phyloP scores from a whole-genome alignment of 2,113 vertebrate species.

The Lepus americanus region DNA sequence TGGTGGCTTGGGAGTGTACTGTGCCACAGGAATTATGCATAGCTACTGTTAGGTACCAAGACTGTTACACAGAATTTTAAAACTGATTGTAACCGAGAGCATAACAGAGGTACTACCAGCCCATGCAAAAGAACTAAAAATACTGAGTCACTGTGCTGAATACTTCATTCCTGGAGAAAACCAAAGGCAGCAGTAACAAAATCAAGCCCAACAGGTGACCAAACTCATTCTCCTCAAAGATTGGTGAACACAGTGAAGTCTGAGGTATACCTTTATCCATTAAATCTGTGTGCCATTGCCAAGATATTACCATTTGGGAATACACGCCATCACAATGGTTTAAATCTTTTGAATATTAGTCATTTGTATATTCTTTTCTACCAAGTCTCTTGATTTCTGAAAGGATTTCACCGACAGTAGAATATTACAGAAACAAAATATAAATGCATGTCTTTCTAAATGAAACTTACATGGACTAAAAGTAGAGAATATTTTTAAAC shows the following conservation, averaged over 20 bases:
- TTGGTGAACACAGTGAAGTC: constrained; percentile 78
- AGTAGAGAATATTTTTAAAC: constrained; percentile 91
- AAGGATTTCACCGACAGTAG: constrained; percentile 90
- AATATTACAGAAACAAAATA: constrained; percentile 92
- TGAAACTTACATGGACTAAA: constrained; percentile 92
- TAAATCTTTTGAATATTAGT: constrained; percentile 81
- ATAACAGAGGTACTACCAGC: constrained; percentile 81
- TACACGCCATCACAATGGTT: constrained; percentile 87
- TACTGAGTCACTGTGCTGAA: constrained; percentile 84
- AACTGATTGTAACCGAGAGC: constrained; percentile 79
- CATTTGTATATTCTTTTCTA: constrained; percentile 87
- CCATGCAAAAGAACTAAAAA: constrained; percentile 76
- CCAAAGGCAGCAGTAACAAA: constrained; percentile 81
- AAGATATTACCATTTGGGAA: constrained; percentile 76
- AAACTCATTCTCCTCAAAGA: constrained; percentile 74
- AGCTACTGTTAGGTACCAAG: constrained; percentile 69
- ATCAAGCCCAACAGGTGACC: constrained; percentile 72
- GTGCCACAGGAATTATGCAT: constrained; percentile 79
- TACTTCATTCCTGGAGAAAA: constrained; percentile 79
- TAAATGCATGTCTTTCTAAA: constrained; percentile 90
- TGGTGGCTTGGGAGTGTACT: constrained; percentile 79
- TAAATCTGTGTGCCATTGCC: constrained; percentile 80
- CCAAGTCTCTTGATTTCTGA: constrained; percentile 90
- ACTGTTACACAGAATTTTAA: constrained; percentile 69
- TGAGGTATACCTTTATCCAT: constrained; percentile 88